Evolutionary conservation across 1,140 invertebrate species (phyloP).

Genomic region (Magallana ariakensis): DNA sequence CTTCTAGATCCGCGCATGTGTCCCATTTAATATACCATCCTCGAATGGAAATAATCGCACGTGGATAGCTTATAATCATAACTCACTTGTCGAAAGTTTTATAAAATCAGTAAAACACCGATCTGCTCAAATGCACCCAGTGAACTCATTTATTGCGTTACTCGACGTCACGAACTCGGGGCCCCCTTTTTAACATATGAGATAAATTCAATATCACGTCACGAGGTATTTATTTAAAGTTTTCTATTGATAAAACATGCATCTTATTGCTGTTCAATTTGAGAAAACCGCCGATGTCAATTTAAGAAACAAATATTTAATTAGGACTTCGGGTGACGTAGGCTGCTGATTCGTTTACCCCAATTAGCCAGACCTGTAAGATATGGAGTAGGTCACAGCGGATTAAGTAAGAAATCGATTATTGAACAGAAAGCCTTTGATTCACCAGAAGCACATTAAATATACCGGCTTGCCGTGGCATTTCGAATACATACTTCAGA

Average conservation of each 20-base stretch:
- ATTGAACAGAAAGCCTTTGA: not conserved
- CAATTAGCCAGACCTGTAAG: not conserved
- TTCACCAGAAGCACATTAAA: not conserved
- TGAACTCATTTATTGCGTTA: not conserved
- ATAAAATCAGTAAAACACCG: no score
- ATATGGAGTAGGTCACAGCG: not conserved
- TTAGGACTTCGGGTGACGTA: not conserved
- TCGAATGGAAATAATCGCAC: no score
- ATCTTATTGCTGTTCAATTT: slow-evolving; percentile 23
- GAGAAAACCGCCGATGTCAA: slow-evolving; percentile 27
- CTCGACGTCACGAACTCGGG: not conserved
- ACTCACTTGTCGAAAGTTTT: no score
- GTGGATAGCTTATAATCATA: no score
- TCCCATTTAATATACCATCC: no score
- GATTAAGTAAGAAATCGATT: slow-evolving; percentile 7
- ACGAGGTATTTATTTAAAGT: slow-evolving; percentile 1
- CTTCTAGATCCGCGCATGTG: no score
- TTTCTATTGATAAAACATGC: slow-evolving; percentile 35
- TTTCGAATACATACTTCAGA: not conserved
- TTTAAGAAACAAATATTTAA: slow-evolving; percentile 39
- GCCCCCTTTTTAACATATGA: not conserved
- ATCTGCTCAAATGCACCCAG: not conserved
- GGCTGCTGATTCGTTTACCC: not conserved
- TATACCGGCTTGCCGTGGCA: not conserved
- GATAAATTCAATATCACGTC: slow-evolving; percentile 23